phyloP scores from a whole-genome alignment of 2,113 vertebrate genomes.

The Grammomys surdaster region DNA sequence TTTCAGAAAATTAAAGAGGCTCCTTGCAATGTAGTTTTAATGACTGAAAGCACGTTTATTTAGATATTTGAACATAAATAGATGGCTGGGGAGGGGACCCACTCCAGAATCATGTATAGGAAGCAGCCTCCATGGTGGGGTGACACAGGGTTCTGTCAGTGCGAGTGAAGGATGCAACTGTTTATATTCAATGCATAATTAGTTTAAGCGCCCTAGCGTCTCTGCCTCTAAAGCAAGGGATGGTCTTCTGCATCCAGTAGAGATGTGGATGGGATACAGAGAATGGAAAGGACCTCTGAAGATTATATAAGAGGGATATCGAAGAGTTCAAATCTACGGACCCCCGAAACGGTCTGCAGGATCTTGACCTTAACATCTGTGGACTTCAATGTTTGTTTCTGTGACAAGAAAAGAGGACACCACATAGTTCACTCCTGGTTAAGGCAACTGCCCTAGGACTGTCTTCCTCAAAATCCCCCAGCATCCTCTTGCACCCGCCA shows the following conservation, averaged over 20 bases:
- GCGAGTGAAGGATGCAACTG: not conserved
- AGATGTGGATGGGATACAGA: not conserved
- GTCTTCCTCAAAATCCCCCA: not conserved
- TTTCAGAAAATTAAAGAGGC: not conserved
- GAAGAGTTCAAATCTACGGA: not conserved
- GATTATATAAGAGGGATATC: not conserved
- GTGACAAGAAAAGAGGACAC: not conserved
- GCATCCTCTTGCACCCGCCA: not conserved
- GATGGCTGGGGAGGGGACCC: not conserved
- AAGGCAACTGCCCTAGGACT: not conserved
- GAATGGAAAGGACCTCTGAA: not conserved
- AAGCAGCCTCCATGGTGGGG: not conserved
- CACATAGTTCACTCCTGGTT: not conserved
- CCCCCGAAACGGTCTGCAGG: not conserved
- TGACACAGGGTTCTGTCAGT: not conserved
- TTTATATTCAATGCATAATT: not conserved
- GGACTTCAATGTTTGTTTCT: not conserved
- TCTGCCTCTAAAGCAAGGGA: not conserved
- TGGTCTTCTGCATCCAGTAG: not conserved
- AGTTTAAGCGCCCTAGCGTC: not conserved
- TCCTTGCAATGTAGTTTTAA: not conserved
- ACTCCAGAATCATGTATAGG: not conserved
- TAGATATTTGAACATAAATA: constrained; percentile 25
- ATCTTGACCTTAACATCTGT: not conserved
- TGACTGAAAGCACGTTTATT: constrained; percentile 29